Evolutionary conservation across 2,113 vertebrate genomes (phyloP).

Genomic region (Eptesicus fuscus): DNA sequence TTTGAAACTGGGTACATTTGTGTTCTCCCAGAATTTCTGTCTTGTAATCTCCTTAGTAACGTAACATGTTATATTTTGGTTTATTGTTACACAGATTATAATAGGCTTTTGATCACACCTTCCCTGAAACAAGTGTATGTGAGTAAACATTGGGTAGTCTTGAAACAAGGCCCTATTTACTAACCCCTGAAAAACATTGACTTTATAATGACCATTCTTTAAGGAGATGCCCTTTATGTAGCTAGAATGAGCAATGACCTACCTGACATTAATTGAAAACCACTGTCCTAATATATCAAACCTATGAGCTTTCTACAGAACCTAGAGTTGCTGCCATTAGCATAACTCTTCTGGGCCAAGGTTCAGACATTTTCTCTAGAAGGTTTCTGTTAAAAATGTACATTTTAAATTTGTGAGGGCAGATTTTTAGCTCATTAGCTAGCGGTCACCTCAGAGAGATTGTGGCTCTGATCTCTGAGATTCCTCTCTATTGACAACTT

Average conservation of each 20-base stretch:
- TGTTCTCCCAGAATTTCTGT: not conserved
- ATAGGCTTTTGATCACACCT: not conserved
- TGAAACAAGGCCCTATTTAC: conserved; percentile 8
- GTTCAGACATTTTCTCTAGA: conserved; percentile 27
- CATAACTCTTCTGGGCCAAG: conserved; percentile 30
- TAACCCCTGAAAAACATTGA: not conserved
- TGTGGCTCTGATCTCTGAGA: conserved; percentile 21
- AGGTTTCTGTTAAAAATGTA: conserved; percentile 46
- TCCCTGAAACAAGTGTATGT: not conserved
- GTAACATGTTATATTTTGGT: not conserved
- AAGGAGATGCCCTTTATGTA: not conserved
- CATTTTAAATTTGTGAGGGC: conserved; percentile 30
- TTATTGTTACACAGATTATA: not conserved
- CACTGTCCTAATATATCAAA: conserved; percentile 27
- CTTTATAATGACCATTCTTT: conserved; percentile 16
- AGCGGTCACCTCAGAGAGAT: conserved; percentile 47
- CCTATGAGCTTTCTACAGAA: conserved; percentile 22
- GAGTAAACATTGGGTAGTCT: not conserved
- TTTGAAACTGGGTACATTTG: conserved; percentile 1
- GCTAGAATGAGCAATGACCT: conserved; percentile 26
- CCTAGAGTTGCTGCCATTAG: not conserved
- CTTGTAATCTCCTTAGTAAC: not conserved
- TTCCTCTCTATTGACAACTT: conserved; percentile 4
- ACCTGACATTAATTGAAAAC: conserved; percentile 12
- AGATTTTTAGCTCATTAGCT: conserved; percentile 46